Percentiles rank a stretch among this genome's conserved stretches.
Conservation (phyloP, 1,140 invertebrate genomes). For the Drosophila parabipectinata region DNA sequence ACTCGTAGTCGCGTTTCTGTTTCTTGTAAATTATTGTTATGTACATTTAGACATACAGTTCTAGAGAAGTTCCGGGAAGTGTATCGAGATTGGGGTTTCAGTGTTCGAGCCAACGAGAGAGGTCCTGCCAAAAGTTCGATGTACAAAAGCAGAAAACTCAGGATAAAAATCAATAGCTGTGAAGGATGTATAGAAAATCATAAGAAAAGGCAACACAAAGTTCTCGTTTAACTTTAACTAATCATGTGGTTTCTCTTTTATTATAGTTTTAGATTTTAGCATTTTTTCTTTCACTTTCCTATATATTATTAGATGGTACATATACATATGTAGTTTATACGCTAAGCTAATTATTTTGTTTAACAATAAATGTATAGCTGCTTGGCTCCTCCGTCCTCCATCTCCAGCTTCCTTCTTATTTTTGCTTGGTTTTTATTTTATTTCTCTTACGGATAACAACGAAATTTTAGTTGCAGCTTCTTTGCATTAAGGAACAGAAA, state of each 20-base stretch:
- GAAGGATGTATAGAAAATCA: slow-evolving; percentile 4
- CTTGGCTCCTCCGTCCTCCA: slow-evolving; percentile 47
- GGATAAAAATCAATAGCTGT: slow-evolving; percentile 28
- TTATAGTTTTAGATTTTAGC: slow-evolving; percentile 61
- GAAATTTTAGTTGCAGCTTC: slow-evolving; percentile 68
- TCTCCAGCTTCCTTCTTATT: slow-evolving; percentile 18
- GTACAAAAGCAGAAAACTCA: slow-evolving; percentile 37
- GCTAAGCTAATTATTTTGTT: slow-evolving; percentile 79
- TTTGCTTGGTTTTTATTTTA: slow-evolving; percentile 32
- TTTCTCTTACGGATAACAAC: slow-evolving; percentile 58
- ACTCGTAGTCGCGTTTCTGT: slow-evolving; percentile 61
- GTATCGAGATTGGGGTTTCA: neutral
- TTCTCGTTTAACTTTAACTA: slow-evolving; percentile 63
- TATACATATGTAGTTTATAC: slow-evolving; percentile 78
- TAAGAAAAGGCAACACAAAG: slow-evolving; percentile 57
- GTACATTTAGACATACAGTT: slow-evolving; percentile 78
- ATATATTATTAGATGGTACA: slow-evolving; percentile 74
- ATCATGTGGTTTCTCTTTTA: slow-evolving; percentile 63
- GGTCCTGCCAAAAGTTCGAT: slow-evolving; percentile 49
- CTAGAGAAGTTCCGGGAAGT: slow-evolving; percentile 20
- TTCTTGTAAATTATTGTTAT: slow-evolving; percentile 79
- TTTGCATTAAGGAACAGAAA: slow-evolving; percentile 78
- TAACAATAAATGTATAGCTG: slow-evolving; percentile 80
- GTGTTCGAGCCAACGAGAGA: slow-evolving; percentile 20
- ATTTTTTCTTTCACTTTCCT: slow-evolving; percentile 65